These are phyloP conservation scores for Sinosuthora webbiana DNA, from an alignment of 2,113 vertebrate genomes.

Conservation along the genomic window DNA sequence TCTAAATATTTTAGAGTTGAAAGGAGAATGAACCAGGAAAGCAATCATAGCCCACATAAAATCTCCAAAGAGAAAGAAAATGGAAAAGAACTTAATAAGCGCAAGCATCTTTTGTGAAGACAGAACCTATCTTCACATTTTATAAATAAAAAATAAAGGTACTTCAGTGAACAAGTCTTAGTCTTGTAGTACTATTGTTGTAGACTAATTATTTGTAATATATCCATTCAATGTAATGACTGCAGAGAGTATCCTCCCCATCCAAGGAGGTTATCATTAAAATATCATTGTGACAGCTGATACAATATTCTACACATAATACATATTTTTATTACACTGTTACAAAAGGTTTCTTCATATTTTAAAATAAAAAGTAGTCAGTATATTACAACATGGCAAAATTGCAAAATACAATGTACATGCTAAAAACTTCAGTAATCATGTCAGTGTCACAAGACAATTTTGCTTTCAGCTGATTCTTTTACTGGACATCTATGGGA, in stretches of 20 bases:
- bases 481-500: neutral
- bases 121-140: neutral
- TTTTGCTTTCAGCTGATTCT: neutral
- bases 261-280: neutral
- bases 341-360: neutral
- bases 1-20: neutral
- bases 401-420: neutral
- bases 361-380: neutral
- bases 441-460: neutral
- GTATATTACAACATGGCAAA: neutral
- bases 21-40: neutral
- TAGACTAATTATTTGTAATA: neutral
- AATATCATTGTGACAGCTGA: neutral
- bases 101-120: neutral
- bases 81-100: neutral
- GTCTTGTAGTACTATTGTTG: neutral
- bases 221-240: neutral
- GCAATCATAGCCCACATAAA: neutral
- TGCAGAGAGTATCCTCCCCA: neutral
- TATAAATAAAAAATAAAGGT: neutral
- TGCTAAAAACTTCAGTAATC: neutral
- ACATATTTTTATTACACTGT: neutral
- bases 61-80: neutral
- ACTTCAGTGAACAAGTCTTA: neutral
- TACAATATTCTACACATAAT: neutral